These are phyloP conservation scores for Orientallactaga sibirica DNA, from an alignment of 2,797 vertebrate species.

Conservation along the genomic window DNA sequence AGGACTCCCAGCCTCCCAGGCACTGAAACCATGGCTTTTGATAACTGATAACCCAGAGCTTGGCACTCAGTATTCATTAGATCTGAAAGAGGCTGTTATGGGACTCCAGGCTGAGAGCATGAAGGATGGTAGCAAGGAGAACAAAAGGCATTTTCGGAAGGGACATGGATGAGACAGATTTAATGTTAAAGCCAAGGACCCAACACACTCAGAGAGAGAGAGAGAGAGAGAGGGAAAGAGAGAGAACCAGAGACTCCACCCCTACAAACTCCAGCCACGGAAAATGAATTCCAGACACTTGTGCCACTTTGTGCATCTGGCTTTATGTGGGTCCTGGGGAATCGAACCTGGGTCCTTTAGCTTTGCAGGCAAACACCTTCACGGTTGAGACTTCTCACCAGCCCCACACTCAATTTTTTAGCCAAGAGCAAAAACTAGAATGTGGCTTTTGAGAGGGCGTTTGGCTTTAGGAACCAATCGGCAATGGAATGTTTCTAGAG, in stretches of 20 bases:
- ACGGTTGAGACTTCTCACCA: too few species aligned
- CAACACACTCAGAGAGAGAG: neutral
- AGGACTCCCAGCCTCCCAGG: neutral
- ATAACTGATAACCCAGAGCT: neutral
- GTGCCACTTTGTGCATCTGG: too few species aligned
- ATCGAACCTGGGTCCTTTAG: too few species aligned
- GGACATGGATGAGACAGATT: neutral
- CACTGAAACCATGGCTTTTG: neutral
- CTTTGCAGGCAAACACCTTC: too few species aligned
- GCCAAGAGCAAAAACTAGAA: conserved; percentile 41
- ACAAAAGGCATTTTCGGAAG: neutral
- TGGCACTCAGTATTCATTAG: neutral
- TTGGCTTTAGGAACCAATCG: conserved; percentile 9
- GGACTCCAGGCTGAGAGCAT: neutral
- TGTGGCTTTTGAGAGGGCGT: conserved; percentile 58
- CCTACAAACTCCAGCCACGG: too few species aligned
- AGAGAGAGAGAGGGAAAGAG: too few species aligned
- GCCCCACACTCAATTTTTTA: neutral
- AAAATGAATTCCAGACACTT: too few species aligned
- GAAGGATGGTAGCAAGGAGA: neutral
- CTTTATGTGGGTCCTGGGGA: too few species aligned
- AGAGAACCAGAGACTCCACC: too few species aligned
- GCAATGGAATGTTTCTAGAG: conserved; percentile 59
- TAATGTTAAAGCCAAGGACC: neutral
- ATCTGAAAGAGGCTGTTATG: neutral